Percentiles rank a stretch among this genome's conserved stretches.
Evolutionary conservation across 2,113 vertebrate genomes (phyloP).

Genomic region (Strigops habroptila): DNA sequence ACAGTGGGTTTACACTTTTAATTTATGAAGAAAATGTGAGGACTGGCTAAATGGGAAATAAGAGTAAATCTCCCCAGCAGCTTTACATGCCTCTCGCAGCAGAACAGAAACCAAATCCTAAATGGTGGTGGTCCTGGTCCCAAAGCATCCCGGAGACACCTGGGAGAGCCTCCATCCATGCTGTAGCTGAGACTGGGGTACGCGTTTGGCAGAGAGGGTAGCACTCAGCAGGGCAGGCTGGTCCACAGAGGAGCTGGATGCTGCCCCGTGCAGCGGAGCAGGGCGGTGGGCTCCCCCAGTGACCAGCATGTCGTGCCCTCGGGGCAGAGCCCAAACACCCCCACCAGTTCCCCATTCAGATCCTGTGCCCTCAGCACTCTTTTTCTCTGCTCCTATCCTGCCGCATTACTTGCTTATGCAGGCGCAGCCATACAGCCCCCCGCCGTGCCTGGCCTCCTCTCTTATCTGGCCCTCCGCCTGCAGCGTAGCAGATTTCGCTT

Average conservation of each 20-base stretch:
- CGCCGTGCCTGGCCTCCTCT: not conserved
- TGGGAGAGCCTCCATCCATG: not conserved
- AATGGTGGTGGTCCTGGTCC: not conserved
- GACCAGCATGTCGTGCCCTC: fast-evolving
- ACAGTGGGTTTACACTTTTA: not conserved
- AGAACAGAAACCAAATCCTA: not conserved
- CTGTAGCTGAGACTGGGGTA: not conserved
- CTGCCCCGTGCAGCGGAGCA: not conserved
- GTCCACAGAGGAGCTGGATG: not conserved
- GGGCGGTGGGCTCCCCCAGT: fast-evolving
- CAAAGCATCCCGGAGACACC: not conserved
- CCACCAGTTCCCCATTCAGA: fast-evolving
- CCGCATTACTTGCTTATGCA: fast-evolving
- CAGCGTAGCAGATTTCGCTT: fast-evolving
- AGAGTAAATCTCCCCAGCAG: not conserved
- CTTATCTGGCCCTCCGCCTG: not conserved
- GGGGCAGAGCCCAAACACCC: not conserved
- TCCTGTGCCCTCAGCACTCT: fast-evolving
- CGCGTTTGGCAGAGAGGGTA: fast-evolving
- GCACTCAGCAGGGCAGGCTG: no score
- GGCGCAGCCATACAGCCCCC: fast-evolving
- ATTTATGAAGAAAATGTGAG: not conserved
- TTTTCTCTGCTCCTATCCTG: not conserved
- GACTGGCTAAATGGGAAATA: not conserved
- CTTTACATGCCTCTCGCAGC: not conserved